Base-by-base conservation (phyloP, 2,797 vertebrate species). In the Cossypha niveicapilla region DNA sequence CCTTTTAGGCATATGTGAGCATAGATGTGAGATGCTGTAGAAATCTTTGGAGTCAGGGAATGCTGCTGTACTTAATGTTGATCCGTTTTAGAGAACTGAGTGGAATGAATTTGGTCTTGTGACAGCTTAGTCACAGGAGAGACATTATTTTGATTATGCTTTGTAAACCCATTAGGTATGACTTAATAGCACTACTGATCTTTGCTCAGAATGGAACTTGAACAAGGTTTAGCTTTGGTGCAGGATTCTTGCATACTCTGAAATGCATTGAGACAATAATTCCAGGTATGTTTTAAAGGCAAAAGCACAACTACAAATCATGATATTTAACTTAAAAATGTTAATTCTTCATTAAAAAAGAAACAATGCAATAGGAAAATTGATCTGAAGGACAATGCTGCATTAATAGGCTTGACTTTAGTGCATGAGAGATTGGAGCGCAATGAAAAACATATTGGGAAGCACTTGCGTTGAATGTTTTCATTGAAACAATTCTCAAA, bases 201-300 rank as follows among this genome's bases (percentile, higher is more conserved):
- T 93, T 94, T 88, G 84, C 80, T 94, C 61, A 65, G 65, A 67
- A 79, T 57, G 84, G 11, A 72, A 34, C n/a, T 81, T 88, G 51
- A 2, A 1, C 18, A 32, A 60, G 6, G 23, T 91, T 90, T 90
- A 58, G 42, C 54, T 84, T 84, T 83, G 24, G 67, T 90, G 53
- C 66, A 76, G 53, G 9, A 32, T 93, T 78, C 35, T 88, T 63
- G 82, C n/a, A 23, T 60, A 6, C 39, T 61, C 25, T 76, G 86
- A 78, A 76, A 39, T 65, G 35, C 25, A 5, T 62, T 42, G 41
- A 58, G 61, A 51, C 2, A 4, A 11, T 71, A 75, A 89, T 86
- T 53, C 39, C 8, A 50, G 18, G 11, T 66, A 10, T 25, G n/a
- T 91, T 90, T 90, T 88, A 41, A 82, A 89, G 60, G 80, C 25